phyloP scores from a whole-genome alignment of 2,888 invertebrate genomes.

The Acanthosoma haemorrhoidale region DNA sequence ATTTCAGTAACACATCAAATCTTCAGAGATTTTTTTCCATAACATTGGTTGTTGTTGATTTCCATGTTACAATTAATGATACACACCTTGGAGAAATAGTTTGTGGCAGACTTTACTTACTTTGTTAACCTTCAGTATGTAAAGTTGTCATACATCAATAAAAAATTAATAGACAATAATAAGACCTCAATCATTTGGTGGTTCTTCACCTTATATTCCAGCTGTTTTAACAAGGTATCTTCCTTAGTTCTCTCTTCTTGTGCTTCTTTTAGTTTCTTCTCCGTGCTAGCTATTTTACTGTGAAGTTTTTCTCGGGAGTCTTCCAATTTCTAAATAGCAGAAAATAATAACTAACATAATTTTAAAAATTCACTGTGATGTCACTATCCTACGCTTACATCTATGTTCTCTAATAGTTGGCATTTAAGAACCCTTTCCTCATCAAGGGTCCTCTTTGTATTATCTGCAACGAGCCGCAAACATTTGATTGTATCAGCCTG shows the following conservation, averaged over 20 bases:
- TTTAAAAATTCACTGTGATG: background rate
- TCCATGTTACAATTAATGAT: too few relatives aligned
- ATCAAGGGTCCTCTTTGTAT: constrained; percentile 10
- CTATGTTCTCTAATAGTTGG: background rate
- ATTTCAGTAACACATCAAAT: too few relatives aligned
- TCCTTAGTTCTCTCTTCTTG: background rate
- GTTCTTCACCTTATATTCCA: background rate
- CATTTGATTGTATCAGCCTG: constrained; percentile 25
- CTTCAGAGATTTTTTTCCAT: too few relatives aligned
- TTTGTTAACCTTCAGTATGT: too few relatives aligned
- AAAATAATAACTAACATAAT: background rate
- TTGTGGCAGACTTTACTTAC: too few relatives aligned
- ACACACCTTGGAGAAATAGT: too few relatives aligned
- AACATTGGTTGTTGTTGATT: too few relatives aligned
- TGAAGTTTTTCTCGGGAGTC: background rate
- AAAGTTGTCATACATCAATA: too few relatives aligned
- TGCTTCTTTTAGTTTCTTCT: background rate
- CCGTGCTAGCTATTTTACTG: background rate
- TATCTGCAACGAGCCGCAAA: constrained; percentile 8
- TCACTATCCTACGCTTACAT: background rate
- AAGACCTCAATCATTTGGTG: too few relatives aligned
- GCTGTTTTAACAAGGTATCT: background rate
- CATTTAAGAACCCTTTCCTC: background rate
- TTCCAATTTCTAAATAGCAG: background rate
- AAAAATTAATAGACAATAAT: too few relatives aligned